phyloP scores from a whole-genome alignment of 2,113 vertebrate species.

The Labeo catla region DNA sequence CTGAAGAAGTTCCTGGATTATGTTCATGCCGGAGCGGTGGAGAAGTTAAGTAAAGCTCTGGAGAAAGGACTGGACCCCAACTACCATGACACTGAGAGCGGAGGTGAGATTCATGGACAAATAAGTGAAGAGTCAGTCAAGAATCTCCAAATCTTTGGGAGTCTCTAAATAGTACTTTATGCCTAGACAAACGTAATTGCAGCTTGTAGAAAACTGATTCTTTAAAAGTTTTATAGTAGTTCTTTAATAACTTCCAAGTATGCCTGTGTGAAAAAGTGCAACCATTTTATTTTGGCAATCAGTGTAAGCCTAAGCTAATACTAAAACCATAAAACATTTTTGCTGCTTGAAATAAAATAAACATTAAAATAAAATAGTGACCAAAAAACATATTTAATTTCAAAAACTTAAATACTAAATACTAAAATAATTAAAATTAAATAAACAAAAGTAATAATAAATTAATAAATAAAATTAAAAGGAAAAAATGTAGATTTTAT shows the following conservation, averaged over 20 bases:
- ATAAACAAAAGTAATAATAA: too few species aligned
- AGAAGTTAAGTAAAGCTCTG: constrained; percentile 86
- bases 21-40: constrained; percentile 81
- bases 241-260: too few species aligned
- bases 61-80: constrained; percentile 94
- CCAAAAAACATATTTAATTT: too few species aligned
- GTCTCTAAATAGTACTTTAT: background rate
- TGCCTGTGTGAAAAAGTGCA: background rate
- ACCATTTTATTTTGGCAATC: background rate
- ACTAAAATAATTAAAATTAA: too few species aligned
- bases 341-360: too few species aligned
- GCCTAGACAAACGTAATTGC: background rate
- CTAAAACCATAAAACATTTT: too few species aligned
- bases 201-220: background rate
- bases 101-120: constrained; percentile 75
- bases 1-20: constrained; percentile 92
- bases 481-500: too few species aligned
- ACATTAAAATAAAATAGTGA: too few species aligned
- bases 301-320: background rate
- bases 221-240: too few species aligned
- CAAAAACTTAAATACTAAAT: too few species aligned
- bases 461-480: too few species aligned
- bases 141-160: background rate
- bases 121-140: background rate
- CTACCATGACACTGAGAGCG: constrained; percentile 88